Base-by-base conservation (phyloP, 1,140 invertebrate genomes). In the Hyposmocoma kahamanoa region DNA sequence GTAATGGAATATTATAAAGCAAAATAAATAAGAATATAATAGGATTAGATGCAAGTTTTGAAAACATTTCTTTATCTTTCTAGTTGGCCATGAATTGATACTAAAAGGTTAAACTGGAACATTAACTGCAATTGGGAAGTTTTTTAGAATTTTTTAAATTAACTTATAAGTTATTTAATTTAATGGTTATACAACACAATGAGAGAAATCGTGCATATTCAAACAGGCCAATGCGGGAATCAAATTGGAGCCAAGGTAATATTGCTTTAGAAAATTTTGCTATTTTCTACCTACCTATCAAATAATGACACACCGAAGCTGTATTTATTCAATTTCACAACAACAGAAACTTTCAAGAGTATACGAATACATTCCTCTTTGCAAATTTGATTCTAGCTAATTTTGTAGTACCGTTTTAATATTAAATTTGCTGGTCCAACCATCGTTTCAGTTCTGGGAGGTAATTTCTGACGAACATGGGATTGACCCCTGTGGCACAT, bases 401-500 rank as follows among this genome's bases (percentile, higher is more conserved):
- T 6, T 11, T 11, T 26, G 5, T 5, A 6, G 5, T 11, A 5
- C 24, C 5, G 5, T 26, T 6, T 5, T 6, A 26, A 26, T 6
- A 11, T 26, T 6, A 11, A 5, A 26, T 11, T 5, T 26, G 5
- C 24, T 26, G 11, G 24, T 26, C 11, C 24, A 6, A 26, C 5
- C 24, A 11, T 6, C 10, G 43, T 79, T 76, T 59, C 77, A 86
- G 82, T 86, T 87, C 72, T 87, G 82, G 84, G 82, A 85, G 59
- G 77, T 86, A 28, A 96, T 96, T 68, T 96, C 94, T 42, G 95
- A 96, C 69, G 95, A 97, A 79, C 95, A 97, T 84, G 95, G 95
- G 53, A 95, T 97, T 63, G 94, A 96, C 83, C 94, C 94, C 41
- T 94, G 93, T 51, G 95, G 95, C 22, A 91, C 92, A 11, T 97